phyloP scores from a whole-genome alignment of 2,113 vertebrate genomes.

The Corythaeola cristata region DNA sequence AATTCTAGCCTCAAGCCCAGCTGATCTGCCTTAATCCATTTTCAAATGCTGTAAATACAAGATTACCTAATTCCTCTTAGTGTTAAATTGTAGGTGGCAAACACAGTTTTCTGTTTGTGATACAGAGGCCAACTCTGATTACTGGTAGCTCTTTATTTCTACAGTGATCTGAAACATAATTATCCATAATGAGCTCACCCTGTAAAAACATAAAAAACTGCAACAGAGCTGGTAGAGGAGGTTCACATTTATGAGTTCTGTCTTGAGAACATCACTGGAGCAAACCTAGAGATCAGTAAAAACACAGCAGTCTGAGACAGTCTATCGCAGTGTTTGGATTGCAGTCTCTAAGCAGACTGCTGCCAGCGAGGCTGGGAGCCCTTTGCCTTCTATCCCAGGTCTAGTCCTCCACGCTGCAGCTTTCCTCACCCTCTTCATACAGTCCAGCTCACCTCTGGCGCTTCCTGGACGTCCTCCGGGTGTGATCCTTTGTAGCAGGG shows the following conservation, averaged over 20 bases:
- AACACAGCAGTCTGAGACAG: neutral
- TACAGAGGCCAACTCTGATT: neutral
- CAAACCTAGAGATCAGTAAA: neutral
- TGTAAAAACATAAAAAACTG: neutral
- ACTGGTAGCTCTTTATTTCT: slow-evolving; percentile 6
- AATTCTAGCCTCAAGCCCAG: neutral
- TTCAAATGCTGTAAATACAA: slow-evolving; percentile 14
- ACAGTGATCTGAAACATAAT: slow-evolving; percentile 23
- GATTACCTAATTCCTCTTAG: slow-evolving; percentile 34
- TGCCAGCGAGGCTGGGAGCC: neutral
- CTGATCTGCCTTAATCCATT: slow-evolving; percentile 16
- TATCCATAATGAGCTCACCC: slow-evolving; percentile 48
- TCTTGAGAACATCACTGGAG: slow-evolving; percentile 20
- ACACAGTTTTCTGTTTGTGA: neutral
- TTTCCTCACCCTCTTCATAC: neutral
- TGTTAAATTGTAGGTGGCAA: slow-evolving; percentile 1
- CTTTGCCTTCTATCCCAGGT: neutral
- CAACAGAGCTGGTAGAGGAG: neutral
- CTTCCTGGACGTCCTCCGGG: neutral
- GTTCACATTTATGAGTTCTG: neutral
- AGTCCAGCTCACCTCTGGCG: neutral
- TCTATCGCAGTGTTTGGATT: neutral
- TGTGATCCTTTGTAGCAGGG: neutral
- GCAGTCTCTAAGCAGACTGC: neutral
- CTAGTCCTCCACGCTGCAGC: neutral